Conservation (phyloP, 2,113 vertebrate genomes). For the Elephas maximus region DNA sequence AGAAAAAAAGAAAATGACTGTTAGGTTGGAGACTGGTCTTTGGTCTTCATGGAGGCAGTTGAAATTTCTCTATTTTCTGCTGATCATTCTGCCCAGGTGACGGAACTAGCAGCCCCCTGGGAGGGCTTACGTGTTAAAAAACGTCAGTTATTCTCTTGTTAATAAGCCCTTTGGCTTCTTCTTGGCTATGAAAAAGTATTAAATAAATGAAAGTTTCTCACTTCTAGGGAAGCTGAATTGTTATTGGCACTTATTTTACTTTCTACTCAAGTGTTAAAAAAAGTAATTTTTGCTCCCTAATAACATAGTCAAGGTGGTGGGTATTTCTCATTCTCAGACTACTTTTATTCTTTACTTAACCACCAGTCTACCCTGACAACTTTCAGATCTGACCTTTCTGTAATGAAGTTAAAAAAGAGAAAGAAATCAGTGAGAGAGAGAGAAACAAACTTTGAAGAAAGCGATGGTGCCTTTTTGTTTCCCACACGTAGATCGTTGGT, state of each 20-base stretch:
- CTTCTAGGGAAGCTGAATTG: constrained; percentile 56
- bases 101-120: not conserved
- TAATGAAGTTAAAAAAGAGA: constrained; percentile 46
- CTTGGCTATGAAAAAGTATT: constrained; percentile 69
- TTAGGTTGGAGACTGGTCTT: not conserved
- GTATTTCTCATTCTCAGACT: not conserved
- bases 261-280: constrained; percentile 62
- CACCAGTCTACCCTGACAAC: not conserved
- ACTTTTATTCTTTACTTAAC: not conserved
- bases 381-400: not conserved
- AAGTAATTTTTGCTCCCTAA: constrained; percentile 53
- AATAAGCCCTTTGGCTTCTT: constrained; percentile 35
- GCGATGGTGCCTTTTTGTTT: not conserved
- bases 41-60: not conserved
- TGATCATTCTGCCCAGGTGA: not conserved
- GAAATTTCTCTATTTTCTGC: not conserved
- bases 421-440: not conserved
- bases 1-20: not conserved
- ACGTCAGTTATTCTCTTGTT: constrained; percentile 33
- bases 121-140: constrained; percentile 64
- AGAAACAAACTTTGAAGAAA: not conserved
- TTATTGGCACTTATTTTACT: constrained; percentile 64
- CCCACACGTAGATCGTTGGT: not conserved
- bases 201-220: constrained; percentile 53
- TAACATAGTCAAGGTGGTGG: not conserved